Evolutionary conservation across 2,113 vertebrate species (phyloP).

Genomic region (Datnioides undecimradiatus): DNA sequence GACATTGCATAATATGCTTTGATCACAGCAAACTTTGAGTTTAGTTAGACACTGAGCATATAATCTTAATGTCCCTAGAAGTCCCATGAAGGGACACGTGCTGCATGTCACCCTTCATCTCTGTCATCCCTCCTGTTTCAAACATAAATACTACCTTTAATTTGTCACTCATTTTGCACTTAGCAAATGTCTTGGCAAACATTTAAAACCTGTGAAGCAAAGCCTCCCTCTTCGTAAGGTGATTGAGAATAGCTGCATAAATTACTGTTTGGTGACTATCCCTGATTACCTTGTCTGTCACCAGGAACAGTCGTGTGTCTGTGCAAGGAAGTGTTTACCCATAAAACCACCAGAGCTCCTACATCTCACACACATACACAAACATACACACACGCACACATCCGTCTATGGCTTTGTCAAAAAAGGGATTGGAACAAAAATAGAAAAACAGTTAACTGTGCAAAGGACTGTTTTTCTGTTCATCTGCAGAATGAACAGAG

Average conservation of each 20-base stretch:
- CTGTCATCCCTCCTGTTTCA: background rate
- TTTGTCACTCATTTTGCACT: background rate
- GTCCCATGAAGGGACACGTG: background rate
- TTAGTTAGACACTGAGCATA: background rate
- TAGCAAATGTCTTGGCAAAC: background rate
- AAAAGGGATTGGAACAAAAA: conserved; percentile 33
- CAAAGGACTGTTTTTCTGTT: conserved; percentile 24
- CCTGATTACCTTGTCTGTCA: background rate
- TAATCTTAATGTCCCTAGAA: background rate
- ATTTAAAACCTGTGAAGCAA: background rate
- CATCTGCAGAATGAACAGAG: conserved; percentile 7
- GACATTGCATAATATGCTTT: background rate
- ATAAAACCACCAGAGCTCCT: background rate
- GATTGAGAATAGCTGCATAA: background rate
- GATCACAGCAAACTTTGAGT: too few species aligned
- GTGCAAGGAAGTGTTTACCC: conserved; percentile 21
- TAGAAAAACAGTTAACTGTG: conserved; percentile 27
- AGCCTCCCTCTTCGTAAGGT: background rate
- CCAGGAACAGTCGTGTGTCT: background rate
- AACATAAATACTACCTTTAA: too few species aligned
- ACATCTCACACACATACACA: background rate
- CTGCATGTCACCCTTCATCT: background rate
- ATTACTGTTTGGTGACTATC: background rate
- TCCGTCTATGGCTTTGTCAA: background rate
- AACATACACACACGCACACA: background rate